phyloP scores from a whole-genome alignment of 2,797 vertebrate species.

The Pangasius larnaudii region DNA sequence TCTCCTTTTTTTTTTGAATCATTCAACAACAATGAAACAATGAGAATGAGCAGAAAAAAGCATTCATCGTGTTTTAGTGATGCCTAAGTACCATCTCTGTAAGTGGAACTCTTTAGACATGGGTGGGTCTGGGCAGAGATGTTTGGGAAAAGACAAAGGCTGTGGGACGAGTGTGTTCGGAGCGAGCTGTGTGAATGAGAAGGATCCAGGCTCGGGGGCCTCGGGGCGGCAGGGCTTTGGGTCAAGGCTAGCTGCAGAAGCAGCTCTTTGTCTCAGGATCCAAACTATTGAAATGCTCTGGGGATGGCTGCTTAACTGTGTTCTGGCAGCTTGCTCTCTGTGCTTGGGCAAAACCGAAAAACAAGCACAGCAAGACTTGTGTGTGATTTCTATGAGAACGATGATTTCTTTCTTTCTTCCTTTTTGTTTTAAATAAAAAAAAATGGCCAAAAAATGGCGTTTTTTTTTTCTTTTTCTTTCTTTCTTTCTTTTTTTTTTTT shows the following conservation, averaged over 20 bases:
- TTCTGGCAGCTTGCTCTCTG: conserved; percentile 27
- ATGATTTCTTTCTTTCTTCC: not conserved
- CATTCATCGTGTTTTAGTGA: conserved; percentile 25
- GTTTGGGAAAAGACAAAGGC: conserved; percentile 51
- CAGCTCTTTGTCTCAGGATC: conserved; percentile 47
- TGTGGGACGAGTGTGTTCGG: conserved; percentile 49
- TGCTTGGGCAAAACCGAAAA: conserved; percentile 30
- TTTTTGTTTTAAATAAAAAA: not conserved
- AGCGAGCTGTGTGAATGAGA: conserved; percentile 61
- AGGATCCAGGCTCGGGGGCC: conserved; percentile 43
- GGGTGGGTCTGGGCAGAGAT: conserved; percentile 36
- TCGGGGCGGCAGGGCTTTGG: conserved; percentile 49
- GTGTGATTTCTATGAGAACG: not conserved
- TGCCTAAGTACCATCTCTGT: conserved; percentile 24
- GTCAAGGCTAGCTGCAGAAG: conserved; percentile 54
- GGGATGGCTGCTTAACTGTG: conserved; percentile 36
- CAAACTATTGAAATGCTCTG: conserved; percentile 49
- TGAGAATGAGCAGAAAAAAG: conserved; percentile 11
- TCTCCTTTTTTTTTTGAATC: conserved; percentile 34
- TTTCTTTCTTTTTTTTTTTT: not conserved
- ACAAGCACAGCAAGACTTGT: conserved; percentile 23
- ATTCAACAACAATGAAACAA: conserved; percentile 38
- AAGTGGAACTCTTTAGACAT: conserved; percentile 46
- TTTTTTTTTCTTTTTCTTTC: not conserved
- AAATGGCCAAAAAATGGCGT: not conserved